Conservation (phyloP, 1,140 invertebrate species). For the Drosophila bocqueti region DNA sequence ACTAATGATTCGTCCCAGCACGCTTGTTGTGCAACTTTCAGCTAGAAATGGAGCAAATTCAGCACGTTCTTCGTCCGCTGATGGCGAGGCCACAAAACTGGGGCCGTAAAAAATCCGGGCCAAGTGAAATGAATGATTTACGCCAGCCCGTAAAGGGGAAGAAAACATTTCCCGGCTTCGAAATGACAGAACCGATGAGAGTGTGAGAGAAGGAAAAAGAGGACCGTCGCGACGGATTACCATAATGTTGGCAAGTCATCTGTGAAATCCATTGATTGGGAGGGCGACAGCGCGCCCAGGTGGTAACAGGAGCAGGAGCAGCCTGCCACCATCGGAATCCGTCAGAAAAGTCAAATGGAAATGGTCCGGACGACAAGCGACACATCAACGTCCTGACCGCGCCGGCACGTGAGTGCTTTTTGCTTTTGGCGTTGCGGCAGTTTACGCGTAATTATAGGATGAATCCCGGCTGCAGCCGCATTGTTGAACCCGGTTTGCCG, state of each 20-base stretch:
- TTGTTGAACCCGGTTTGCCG: conserved; percentile 39
- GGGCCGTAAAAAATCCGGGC: conserved; percentile 42
- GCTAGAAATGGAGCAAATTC: conserved; percentile 77
- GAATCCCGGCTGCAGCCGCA: conserved; percentile 24
- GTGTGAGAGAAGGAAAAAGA: conserved; percentile 6
- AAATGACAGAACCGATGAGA: conserved; percentile 33
- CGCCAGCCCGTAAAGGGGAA: conserved; percentile 32
- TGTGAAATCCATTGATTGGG: conserved; percentile 80
- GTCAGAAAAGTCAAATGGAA: conserved; percentile 35
- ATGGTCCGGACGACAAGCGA: conserved; percentile 16
- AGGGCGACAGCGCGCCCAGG: conserved; percentile 29
- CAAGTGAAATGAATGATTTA: conserved; percentile 61
- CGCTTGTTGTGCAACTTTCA: conserved; percentile 69
- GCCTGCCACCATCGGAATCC: conserved; percentile 1
- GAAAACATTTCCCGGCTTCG: conserved; percentile 38
- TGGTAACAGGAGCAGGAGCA: background rate
- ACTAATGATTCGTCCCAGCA: conserved; percentile 68
- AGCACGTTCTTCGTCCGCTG: conserved; percentile 63
- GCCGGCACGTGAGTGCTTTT: conserved; percentile 39
- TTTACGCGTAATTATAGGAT: conserved; percentile 48
- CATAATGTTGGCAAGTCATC: conserved; percentile 73
- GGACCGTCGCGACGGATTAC: conserved; percentile 68
- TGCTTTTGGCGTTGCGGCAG: conserved; percentile 30
- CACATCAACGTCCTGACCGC: conserved; percentile 49
- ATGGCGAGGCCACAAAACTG: conserved; percentile 31